These are phyloP conservation scores for Sinodicranocentrus sp. DNA, from an alignment of 2,888 invertebrate genomes.

Conservation along the genomic window DNA sequence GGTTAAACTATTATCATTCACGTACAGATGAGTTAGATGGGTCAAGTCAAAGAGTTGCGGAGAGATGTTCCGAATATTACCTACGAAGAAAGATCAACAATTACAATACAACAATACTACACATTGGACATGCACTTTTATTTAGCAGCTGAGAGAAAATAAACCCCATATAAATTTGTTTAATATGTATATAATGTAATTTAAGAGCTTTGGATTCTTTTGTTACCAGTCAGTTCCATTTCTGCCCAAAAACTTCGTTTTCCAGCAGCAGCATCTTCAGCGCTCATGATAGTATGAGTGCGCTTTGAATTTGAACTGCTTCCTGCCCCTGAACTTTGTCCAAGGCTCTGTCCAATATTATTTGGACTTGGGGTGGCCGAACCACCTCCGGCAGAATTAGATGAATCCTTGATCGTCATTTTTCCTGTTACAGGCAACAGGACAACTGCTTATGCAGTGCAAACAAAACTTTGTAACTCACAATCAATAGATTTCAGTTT, in stretches of 20 bases:
- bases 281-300: constrained; percentile 86
- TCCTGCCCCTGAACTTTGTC: constrained; percentile 22
- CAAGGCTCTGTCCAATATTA: constrained; percentile 51
- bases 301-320: constrained; percentile 59
- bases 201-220: not conserved
- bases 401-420: constrained; percentile 52
- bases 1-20: constrained; percentile 96
- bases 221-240: constrained; percentile 88
- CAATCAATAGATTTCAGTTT: not conserved
- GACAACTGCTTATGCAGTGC: not conserved
- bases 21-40: constrained; percentile 95
- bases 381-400: constrained; percentile 40
- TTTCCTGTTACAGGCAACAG: not conserved
- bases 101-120: not conserved
- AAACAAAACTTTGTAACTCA: not conserved
- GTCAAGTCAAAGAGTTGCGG: constrained; percentile 93
- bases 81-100: too few species aligned
- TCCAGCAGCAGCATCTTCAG: constrained; percentile 94
- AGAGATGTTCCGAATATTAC: constrained; percentile 96
- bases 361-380: constrained; percentile 62
- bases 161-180: too few species aligned
- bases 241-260: constrained; percentile 96
- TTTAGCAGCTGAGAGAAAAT: too few species aligned
- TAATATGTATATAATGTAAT: too few species aligned
- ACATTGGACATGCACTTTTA: not conserved